Conservation (phyloP, 2,113 vertebrate genomes). For the Dicerorhinus sumatrensis region DNA sequence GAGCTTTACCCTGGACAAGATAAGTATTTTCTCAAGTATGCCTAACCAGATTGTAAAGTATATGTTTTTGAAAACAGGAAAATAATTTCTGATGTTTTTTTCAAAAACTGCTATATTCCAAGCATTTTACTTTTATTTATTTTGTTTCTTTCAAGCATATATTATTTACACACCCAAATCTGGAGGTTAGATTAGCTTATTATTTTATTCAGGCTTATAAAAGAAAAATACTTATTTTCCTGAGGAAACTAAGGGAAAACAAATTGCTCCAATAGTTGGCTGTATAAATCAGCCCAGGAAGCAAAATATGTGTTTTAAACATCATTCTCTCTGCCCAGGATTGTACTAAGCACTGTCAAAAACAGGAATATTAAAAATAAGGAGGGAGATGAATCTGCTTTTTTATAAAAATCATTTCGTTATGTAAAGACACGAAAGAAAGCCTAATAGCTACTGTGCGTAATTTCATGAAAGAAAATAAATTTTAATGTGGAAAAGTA, state of each 20-base stretch:
- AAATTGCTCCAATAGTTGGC: not conserved
- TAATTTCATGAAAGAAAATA: not conserved
- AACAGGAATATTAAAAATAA: not conserved
- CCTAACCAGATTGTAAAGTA: not conserved
- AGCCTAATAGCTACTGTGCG: not conserved
- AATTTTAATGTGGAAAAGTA: not conserved
- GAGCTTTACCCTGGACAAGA: not conserved
- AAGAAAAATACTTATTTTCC: constrained; percentile 3
- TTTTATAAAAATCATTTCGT: not conserved
- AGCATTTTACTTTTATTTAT: not conserved
- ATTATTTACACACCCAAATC: not conserved
- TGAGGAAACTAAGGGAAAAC: not conserved
- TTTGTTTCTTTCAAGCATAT: not conserved
- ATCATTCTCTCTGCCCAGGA: not conserved
- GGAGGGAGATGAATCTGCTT: not conserved
- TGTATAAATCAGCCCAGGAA: not conserved
- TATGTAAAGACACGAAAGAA: not conserved
- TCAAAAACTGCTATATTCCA: not conserved
- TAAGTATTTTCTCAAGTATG: not conserved
- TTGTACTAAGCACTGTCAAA: not conserved
- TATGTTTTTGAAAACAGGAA: not conserved
- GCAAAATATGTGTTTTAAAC: not conserved
- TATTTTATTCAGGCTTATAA: not conserved
- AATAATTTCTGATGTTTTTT: not conserved
- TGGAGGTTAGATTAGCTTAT: not conserved